Base-by-base conservation (phyloP, 2,888 invertebrate species). In the Odontocolon sp. region DNA sequence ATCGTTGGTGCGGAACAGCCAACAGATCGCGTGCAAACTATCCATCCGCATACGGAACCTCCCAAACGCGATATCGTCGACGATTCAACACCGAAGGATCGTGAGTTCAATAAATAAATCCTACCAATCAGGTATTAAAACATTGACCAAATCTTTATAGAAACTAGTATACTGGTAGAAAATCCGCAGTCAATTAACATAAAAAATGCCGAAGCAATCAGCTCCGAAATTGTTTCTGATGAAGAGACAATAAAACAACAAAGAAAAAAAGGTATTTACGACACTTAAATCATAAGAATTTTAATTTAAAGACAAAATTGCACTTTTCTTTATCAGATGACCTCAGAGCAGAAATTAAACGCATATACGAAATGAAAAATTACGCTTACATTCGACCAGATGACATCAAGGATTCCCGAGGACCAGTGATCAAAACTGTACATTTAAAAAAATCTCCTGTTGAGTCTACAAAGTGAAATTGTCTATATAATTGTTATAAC, bases 351-450 rank as follows among this genome's bases (percentile, higher is more conserved):
- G 85, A 85, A 26, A 64, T 76, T 1, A 67, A 70, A 3, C 63
- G 67, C 47, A 83, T 87, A 50, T 87, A 87, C 70, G 84, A 88
- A 57, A 40, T 76, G 63, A 88, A 88, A 73, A 88, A 88, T 78
- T 88, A 88, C 47, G 66, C 78, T 1, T 83, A 87, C 52, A 67
- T 87, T 4, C 76, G 77, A 16, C 70, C 81, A 0, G 67, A 78
- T 5, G 69, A 81, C 6, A 79, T 79, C 11, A 79, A 75, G 36
- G 54, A 78, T 31, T 16, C 28, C 6, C 68, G 26, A 9, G 23
- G 56, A 1, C 36, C 59, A 9, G 11, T 67, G 6, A 38, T 59
- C 40, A 6, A 23, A 0, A 5, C 11, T 3, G 11, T 45, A 31
- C 16, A 16, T 6, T 42, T 21, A 28, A 61, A 16, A 23, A 26